phyloP scores from a whole-genome alignment of 2,888 invertebrate genomes.

The Aspidapion aeneum region DNA sequence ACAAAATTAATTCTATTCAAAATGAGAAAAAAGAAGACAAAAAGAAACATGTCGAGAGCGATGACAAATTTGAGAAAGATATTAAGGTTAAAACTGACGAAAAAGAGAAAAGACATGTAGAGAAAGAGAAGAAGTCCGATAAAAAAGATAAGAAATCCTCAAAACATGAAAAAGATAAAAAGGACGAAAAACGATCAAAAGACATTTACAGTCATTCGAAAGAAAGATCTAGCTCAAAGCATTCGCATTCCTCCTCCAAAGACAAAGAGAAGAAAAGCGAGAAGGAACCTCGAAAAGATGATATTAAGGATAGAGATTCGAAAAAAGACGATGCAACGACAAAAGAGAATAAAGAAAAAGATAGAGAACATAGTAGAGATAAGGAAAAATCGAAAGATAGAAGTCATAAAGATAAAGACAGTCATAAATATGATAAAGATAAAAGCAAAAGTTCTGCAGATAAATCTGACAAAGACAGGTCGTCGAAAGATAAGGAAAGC shows the following conservation, averaged over 20 bases:
- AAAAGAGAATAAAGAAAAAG: conserved; percentile 13
- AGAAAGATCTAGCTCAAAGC: conserved; percentile 31
- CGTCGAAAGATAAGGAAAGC: conserved; percentile 39
- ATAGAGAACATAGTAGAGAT: conserved; percentile 20
- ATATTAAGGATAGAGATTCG: conserved; percentile 33
- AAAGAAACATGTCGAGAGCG: conserved; percentile 15
- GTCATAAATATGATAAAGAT: conserved; percentile 20
- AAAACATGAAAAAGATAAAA: conserved; percentile 15
- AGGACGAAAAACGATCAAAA: conserved; percentile 32
- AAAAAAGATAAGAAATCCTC: conserved; percentile 17
- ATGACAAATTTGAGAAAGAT: conserved; percentile 16
- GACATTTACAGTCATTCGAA: conserved; percentile 41
- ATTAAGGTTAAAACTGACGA: conserved; percentile 12
- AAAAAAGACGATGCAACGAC: conserved; percentile 9
- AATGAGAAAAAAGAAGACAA: conserved; percentile 12
- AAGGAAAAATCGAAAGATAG: conserved; percentile 29
- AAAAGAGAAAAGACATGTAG: conserved; percentile 11
- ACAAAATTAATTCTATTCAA: conserved; percentile 3
- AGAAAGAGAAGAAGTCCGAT: conserved; percentile 23
- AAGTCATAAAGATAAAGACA: conserved; percentile 25
- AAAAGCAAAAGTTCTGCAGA: conserved; percentile 12
- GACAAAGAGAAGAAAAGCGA: no score
- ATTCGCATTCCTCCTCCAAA: conserved; percentile 39
- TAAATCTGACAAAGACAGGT: conserved; percentile 33
- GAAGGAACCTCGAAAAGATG: no score